A percentile compares a stretch with the other conserved stretches of the same genome.
Evolutionary conservation across 1,140 invertebrate genomes (phyloP).

Genomic region (Coptotermes formosanus): DNA sequence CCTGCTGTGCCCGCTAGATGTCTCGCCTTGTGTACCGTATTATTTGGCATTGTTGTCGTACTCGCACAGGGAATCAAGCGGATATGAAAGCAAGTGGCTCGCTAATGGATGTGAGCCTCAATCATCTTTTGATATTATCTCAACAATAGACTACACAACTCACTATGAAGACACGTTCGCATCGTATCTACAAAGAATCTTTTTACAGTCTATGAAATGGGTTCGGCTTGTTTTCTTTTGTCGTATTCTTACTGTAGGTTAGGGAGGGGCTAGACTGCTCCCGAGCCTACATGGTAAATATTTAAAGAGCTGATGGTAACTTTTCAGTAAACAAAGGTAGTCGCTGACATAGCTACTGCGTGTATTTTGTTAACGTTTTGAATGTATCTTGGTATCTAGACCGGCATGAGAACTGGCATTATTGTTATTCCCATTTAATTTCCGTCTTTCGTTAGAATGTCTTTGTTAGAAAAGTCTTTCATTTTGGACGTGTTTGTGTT

Average conservation of each 20-base stretch:
- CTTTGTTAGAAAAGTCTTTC: too few relatives aligned
- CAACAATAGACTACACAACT: not conserved
- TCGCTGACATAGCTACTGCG: too few relatives aligned
- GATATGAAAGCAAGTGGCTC: not conserved
- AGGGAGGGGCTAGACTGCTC: not conserved
- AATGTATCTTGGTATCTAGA: too few relatives aligned
- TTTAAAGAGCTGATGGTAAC: not conserved
- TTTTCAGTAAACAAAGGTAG: not conserved
- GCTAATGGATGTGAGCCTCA: not conserved
- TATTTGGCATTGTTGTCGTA: constrained; percentile 16
- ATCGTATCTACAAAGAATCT: not conserved
- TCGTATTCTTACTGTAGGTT: not conserved
- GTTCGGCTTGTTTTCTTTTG: constrained; percentile 7
- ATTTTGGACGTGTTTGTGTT: too few relatives aligned
- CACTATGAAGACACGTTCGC: constrained; percentile 14
- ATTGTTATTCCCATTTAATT: too few relatives aligned
- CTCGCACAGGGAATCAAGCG: constrained; percentile 7
- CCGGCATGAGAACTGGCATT: too few relatives aligned
- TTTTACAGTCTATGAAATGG: constrained; percentile 16
- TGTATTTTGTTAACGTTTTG: too few relatives aligned
- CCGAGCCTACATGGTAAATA: not conserved
- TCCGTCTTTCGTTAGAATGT: too few relatives aligned
- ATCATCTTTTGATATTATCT: constrained; percentile 19
- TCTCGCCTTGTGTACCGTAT: constrained; percentile 17
- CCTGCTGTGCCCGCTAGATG: constrained; percentile 15